Conservation (phyloP, 2,888 invertebrate species). For the Lithophane leautieri region DNA sequence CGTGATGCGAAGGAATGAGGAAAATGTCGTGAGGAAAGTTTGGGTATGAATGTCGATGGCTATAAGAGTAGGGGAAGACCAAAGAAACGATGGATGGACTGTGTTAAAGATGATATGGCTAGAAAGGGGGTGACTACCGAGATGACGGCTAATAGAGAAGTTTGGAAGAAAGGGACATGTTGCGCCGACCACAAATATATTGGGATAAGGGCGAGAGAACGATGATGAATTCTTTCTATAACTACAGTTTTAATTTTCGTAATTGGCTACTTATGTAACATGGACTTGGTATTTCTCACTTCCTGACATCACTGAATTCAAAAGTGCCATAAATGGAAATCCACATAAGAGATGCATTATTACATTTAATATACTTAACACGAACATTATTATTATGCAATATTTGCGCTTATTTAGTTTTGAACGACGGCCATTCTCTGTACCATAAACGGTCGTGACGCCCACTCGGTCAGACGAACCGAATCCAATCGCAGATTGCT, state of each 20-base stretch:
- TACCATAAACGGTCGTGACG: slow-evolving; percentile 65
- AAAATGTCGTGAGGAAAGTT: too few species aligned
- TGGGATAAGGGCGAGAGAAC: too few species aligned
- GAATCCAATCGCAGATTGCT: slow-evolving; percentile 79
- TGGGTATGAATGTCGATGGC: too few species aligned
- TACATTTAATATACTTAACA: slow-evolving; percentile 24
- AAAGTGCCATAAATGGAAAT: slow-evolving; percentile 11
- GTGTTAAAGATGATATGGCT: too few species aligned
- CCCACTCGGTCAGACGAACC: slow-evolving; percentile 73
- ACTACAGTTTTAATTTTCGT: neutral
- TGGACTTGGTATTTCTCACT: neutral
- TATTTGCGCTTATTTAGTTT: slow-evolving; percentile 45
- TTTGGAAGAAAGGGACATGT: too few species aligned
- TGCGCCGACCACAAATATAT: too few species aligned
- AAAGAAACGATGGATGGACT: too few species aligned
- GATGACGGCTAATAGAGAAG: too few species aligned
- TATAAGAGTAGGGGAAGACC: too few species aligned
- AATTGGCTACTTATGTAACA: neutral
- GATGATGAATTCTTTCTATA: neutral
- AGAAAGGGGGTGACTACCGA: too few species aligned
- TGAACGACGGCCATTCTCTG: slow-evolving; percentile 45
- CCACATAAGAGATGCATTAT: neutral
- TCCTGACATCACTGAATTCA: neutral
- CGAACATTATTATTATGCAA: slow-evolving; percentile 50
- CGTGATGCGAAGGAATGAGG: too few species aligned